Evolutionary conservation across 30 jellyfish, hydroid and myxozoan species (phyloP).

Genomic region (Cassiopea xamachana): DNA sequence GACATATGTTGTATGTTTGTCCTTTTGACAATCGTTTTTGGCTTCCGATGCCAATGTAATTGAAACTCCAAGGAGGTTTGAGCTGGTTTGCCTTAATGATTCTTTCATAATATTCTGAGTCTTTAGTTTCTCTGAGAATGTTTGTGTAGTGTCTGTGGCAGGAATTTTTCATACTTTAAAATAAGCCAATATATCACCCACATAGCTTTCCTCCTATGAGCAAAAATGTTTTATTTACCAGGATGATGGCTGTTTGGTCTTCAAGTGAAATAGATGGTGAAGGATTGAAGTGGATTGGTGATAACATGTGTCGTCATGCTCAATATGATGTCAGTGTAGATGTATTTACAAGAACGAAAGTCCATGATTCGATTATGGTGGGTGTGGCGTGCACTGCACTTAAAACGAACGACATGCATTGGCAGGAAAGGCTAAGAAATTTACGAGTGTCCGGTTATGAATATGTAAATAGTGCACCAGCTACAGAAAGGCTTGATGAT

Average conservation of each 20-base stretch:
- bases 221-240: too few species aligned
- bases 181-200: too few species aligned
- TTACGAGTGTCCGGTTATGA: not conserved
- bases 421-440: not conserved
- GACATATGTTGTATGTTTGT: too few species aligned
- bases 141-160: too few species aligned
- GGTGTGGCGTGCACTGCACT: constrained; percentile 15
- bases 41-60: too few species aligned
- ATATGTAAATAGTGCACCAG: constrained; percentile 16
- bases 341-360: not conserved
- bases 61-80: too few species aligned
- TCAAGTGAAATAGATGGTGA: not conserved
- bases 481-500: constrained; percentile 15
- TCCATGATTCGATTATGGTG: not conserved
- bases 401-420: not conserved
- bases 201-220: too few species aligned
- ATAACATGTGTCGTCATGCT: not conserved
- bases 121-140: too few species aligned
- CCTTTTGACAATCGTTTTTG: too few species aligned
- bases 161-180: too few species aligned
- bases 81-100: too few species aligned
- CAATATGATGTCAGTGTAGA: constrained; percentile 25
- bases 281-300: not conserved
- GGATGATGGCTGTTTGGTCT: constrained; percentile 7
- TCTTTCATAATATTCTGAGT: too few species aligned